Base-by-base conservation (phyloP, 2,797 vertebrate genomes). In the Agapornis canus region DNA sequence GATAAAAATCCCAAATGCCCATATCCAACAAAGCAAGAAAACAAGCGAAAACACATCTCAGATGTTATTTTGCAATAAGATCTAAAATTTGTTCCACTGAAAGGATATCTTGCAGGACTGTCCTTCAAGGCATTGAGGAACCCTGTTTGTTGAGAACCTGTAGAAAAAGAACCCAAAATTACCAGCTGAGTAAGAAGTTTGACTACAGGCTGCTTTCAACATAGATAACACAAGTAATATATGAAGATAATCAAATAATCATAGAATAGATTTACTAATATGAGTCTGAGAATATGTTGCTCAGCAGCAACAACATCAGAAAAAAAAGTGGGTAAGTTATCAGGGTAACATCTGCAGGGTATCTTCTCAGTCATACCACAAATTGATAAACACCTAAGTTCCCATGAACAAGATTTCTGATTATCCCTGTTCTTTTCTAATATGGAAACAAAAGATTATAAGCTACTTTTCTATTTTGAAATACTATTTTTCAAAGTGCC, bases 71-170 rank as follows among this genome's bases (percentile, higher is more conserved):
- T 71, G 43, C 56, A 94, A 88, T 6, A 84, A 27, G 40, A 69
- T 31, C 37, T 76, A 76, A 14, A 86, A 72, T 31, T 29, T 51
- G 20, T 82, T 94, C 84, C 64, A 85, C 19, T 54, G 66, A 98
- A 99, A 99, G 99, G 99, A 99, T 99, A 99, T 99, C 99, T 99
- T 89, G 99, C 99, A 89, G 99, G 99, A 95, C 99, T 99, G 84
- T 99, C 98, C 98, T 99, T 99, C 76, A 99, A 98, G 63, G 99
- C 99, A 47, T 86, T 99, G 96, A 99, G 99, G 97, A 99, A 99
- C 73, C 99, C 98, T 37, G 72, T 95, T 90, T 76, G 97, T 84
- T 99, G 98, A 63, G 99, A 99, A 79, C 98, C 99, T 99, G 98
- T 89, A 89, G 95, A 98, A 94, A 97, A 0, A 94, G 95, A 92